A percentile compares a stretch with the other conserved stretches of the same genome.
Evolutionary conservation across 2,888 invertebrate genomes (phyloP).

Genomic region (Chelonus formosanus): DNA sequence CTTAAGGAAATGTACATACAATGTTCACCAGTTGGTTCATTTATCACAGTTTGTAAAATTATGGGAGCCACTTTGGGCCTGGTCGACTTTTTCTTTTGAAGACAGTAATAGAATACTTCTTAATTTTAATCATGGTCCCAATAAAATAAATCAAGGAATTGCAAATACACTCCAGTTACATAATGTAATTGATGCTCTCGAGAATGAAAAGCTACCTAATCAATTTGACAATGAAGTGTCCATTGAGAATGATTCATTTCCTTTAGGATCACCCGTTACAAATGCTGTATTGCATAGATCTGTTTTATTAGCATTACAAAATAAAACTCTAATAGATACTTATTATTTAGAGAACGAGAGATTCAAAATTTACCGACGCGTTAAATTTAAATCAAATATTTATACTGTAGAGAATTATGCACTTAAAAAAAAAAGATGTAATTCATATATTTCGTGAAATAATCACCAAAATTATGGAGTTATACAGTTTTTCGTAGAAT

Average conservation of each 20-base stretch:
- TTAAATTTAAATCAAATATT: neutral
- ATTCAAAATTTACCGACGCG: neutral
- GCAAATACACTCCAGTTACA: neutral
- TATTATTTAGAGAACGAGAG: neutral
- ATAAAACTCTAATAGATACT: neutral
- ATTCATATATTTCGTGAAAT: slow-evolving; percentile 1
- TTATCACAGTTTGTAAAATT: slow-evolving; percentile 17
- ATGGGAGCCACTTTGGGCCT: slow-evolving; percentile 31
- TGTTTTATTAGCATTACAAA: neutral
- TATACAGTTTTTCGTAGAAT: neutral
- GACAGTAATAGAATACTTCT: slow-evolving; percentile 25
- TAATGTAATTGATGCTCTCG: neutral
- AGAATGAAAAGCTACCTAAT: neutral
- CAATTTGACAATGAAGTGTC: neutral
- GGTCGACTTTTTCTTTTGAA: slow-evolving; percentile 33
- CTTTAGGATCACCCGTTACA: neutral
- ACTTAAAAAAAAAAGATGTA: neutral
- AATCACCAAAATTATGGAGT: neutral
- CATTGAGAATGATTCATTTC: neutral
- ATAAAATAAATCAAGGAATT: slow-evolving; percentile 13
- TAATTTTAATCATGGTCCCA: slow-evolving; percentile 32
- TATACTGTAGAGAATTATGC: neutral
- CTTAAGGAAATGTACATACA: slow-evolving; percentile 29
- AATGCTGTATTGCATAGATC: neutral
- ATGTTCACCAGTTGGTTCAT: slow-evolving; percentile 31